Evolutionary conservation across 1,140 invertebrate species (phyloP), one percentile per base, ranked within the genome.

Genomic region (Odontomachus brunneus): DNA sequence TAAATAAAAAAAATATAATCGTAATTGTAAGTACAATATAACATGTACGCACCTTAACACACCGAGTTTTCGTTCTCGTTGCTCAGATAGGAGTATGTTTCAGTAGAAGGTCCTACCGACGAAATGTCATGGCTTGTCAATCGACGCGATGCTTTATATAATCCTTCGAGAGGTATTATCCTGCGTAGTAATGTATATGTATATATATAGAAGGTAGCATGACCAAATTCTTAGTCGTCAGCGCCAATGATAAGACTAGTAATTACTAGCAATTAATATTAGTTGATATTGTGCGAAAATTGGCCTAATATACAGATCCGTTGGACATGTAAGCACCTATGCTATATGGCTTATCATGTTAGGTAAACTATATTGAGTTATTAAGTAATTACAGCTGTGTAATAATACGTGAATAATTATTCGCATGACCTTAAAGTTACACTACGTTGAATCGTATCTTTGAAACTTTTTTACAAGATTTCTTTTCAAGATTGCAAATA

Each of bases 221-320:
- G 22, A 69, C 17, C 55, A 17, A 57, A 0, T 26, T 49, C 24
- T 59, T 62, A 29, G 24, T 26, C 49, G 17, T 19, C 15, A 15
- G 15, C 2, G 17, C 3, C 9, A 11, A 49, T n/a, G 59, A 72
- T 38, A 48, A 75, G 19, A 71, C 48, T 19, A 7, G 19, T 82
- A 4, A 57, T 83, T 83, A 76, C 1, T 14, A 2, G 71, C 65
- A 76, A 83, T 83, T 83, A 83, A 63, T 83, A 75, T 83, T 83
- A 83, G 81, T 44, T 53, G 29, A 65, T 5, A 83, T 83, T 83
- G 72, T 83, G 72, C 17, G 57, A 44, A 76, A 83, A 75, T 76
- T 83, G n/a, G n/a, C 3, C 7, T 9, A 75, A 44, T 19, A 49
- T 29, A 14, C 24, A n/a, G 15, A 24, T 62, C 14, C 26, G 24